These are phyloP conservation scores for Haemorhous mexicanus DNA, from an alignment of 2,113 vertebrate genomes.

Conservation along the genomic window DNA sequence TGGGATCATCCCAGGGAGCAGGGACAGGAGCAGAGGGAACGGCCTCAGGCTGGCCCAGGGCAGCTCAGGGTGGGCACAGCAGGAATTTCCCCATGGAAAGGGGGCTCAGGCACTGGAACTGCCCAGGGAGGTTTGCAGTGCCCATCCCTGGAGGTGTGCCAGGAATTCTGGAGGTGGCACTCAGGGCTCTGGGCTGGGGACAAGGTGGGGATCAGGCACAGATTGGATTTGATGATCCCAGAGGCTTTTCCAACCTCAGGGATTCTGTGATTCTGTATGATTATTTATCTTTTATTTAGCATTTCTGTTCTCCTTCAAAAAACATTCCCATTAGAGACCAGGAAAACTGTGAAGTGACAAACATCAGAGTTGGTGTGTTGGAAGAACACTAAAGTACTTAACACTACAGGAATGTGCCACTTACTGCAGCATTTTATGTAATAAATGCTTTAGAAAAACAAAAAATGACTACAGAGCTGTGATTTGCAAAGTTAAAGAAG, in stretches of 20 bases:
- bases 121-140: background rate
- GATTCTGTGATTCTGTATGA: background rate
- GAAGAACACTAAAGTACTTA: accelerated
- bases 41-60: background rate
- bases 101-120: accelerated
- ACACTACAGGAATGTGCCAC: background rate
- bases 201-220: too few relatives aligned
- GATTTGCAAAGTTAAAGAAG: background rate
- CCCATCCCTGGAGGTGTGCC: background rate
- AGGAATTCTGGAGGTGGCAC: background rate
- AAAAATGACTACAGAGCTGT: accelerated
- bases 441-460: background rate
- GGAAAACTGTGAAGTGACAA: background rate
- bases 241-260: background rate
- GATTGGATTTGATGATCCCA: accelerated
- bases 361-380: background rate
- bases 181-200: background rate
- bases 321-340: background rate
- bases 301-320: background rate
- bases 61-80: background rate
- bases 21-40: background rate
- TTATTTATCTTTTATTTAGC: background rate
- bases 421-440: background rate
- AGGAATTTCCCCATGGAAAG: background rate
- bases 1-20: background rate